Conservation (phyloP, 2,113 vertebrate genomes). For the Zosterops hypoxanthus region DNA sequence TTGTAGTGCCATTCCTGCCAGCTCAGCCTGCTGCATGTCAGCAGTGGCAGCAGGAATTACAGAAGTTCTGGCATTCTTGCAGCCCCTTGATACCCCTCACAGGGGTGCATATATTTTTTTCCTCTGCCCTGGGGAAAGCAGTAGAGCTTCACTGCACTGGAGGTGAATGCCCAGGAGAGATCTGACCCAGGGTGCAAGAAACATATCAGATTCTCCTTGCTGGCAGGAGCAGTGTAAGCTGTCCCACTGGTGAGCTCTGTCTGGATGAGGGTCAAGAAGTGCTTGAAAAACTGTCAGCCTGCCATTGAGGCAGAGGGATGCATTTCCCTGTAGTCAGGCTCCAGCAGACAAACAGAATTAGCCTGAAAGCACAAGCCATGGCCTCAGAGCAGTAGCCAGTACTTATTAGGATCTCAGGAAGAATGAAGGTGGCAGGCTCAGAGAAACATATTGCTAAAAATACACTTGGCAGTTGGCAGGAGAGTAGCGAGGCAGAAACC, state of each 20-base stretch:
- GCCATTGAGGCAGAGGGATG: background rate
- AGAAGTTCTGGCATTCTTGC: background rate
- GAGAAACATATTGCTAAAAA: slow-evolving; percentile 2
- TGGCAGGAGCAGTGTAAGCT: background rate
- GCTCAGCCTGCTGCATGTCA: background rate
- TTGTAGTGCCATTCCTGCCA: background rate
- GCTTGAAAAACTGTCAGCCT: slow-evolving; percentile 5
- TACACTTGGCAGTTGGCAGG: background rate
- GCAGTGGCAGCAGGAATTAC: background rate
- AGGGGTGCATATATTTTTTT: background rate
- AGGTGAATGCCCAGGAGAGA: background rate
- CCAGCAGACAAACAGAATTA: background rate
- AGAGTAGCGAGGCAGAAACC: background rate
- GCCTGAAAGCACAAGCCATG: background rate
- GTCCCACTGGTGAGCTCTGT: background rate
- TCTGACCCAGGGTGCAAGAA: background rate
- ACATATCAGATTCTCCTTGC: accelerated
- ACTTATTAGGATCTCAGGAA: background rate
- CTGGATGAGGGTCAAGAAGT: background rate
- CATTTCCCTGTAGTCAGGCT: background rate
- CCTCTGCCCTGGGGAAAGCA: background rate
- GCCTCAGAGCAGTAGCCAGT: background rate
- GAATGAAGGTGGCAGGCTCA: background rate
- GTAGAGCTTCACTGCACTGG: background rate
- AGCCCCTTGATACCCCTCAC: background rate